Base-by-base conservation (phyloP, 2,113 vertebrate species). In the Sylvilagus bachmani region DNA sequence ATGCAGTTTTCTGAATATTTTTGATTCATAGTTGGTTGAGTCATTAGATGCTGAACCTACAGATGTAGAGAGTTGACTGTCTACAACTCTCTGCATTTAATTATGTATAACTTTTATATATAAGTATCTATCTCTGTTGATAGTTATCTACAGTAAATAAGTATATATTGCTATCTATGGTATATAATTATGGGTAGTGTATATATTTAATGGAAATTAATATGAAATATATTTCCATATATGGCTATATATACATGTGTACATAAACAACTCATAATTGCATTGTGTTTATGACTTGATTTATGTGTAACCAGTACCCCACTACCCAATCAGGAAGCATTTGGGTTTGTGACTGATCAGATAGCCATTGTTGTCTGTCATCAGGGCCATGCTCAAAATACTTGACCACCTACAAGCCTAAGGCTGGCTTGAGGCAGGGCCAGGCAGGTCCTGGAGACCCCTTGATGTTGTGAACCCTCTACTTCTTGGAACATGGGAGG, bases 391-490 rank as follows among this genome's bases (percentile, higher is more conserved):
- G 38, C 11, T 78, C 21, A 49, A 19, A 73, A 33, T 64, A 69
- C n/a, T 36, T 81, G 53, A 5, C 11, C 19, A 27, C 17, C 16
- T 0, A 0, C 5, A 5, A 44, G 61, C 10, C 62, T 12, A 1
- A 6, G 69, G 22, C 17, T 71, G 25, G 49, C 67, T 27, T 82
- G 70, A 58, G 49, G 16, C 21, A 71, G 9, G 67, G 38, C 19
- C 14, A 33, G 29, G 51, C 17, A 11, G 5, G 16, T 25, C 44
- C 53, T 55, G 36, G 44, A 5, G 36, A n/a, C 21, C 29, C 22
- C 27, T 36, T 55, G 24, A 31, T 27, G 0, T 13, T 49, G 13
- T 83, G 62, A 49, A 49, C 17, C 3, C 29, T 80, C 66, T 27
- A 73, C 67, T 67, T 82, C 78, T 91, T 77, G 31, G 44, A 44